phyloP scores from a whole-genome alignment of 2,888 invertebrate species.

The Plutella xylostella region DNA sequence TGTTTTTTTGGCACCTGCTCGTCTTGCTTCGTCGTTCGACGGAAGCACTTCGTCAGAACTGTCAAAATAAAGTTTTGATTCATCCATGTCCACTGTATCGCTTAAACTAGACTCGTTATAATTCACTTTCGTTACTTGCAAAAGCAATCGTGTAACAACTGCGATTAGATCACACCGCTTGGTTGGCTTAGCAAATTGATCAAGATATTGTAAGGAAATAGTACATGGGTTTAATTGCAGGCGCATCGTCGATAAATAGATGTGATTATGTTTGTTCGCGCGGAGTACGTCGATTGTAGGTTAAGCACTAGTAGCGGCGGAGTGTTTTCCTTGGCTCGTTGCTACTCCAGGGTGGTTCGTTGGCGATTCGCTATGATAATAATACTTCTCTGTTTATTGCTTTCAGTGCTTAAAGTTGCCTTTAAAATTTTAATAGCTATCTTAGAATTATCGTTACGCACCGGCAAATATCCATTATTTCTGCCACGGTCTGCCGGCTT shows the following conservation, averaged over 20 bases:
- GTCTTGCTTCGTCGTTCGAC: neutral
- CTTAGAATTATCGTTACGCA: constrained; percentile 42
- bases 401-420: constrained; percentile 13
- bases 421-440: constrained; percentile 33
- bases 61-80: neutral
- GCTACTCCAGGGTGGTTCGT: neutral
- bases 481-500: constrained; percentile 45
- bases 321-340: neutral
- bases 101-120: no score
- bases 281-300: neutral
- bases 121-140: no score
- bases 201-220: no score
- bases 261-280: no score
- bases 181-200: no score
- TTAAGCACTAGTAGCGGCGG: neutral
- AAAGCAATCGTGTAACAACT: no score
- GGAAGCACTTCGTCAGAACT: neutral
- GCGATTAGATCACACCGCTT: no score
- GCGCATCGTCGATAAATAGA: no score
- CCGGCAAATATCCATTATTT: constrained; percentile 46
- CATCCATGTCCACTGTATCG: no score
- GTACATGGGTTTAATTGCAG: no score
- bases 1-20: constrained; percentile 37
- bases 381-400: neutral
- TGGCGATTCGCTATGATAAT: neutral